Percentiles rank a stretch among this genome's conserved stretches.
Evolutionary conservation across 2,888 invertebrate genomes (phyloP).

Genomic region (Amiota minor): DNA sequence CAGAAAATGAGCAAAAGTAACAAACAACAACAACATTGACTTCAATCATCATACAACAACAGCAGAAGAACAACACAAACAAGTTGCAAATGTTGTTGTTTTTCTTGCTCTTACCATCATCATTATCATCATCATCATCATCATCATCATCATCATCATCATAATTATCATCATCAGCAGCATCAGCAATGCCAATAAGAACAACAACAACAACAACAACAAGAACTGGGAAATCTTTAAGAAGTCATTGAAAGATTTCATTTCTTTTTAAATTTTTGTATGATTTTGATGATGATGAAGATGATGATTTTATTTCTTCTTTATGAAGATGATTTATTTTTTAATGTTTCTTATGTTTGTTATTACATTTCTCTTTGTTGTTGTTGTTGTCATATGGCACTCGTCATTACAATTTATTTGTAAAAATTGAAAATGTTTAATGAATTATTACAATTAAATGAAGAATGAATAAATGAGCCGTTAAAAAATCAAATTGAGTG

Average conservation of each 20-base stretch:
- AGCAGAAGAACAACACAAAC: constrained; percentile 33
- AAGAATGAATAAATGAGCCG: constrained; percentile 46
- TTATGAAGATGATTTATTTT: constrained; percentile 43
- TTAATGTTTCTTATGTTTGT: constrained; percentile 25
- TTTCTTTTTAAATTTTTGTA: constrained; percentile 27
- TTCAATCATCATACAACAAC: neutral
- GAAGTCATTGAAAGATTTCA: constrained; percentile 28
- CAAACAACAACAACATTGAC: neutral
- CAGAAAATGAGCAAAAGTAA: too few relatives aligned
- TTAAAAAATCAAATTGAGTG: too few relatives aligned
- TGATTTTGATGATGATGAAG: constrained; percentile 32
- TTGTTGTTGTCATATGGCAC: constrained; percentile 38
- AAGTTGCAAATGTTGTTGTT: constrained; percentile 40
- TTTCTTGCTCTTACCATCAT: neutral
- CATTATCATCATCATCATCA: too few relatives aligned
- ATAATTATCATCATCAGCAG: constrained; percentile 35
- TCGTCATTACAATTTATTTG: constrained; percentile 34
- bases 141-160: constrained; percentile 25
- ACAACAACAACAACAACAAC: constrained; percentile 39
- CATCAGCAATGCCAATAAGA: constrained; percentile 26
- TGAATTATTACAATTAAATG: constrained; percentile 67
- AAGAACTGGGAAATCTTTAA: constrained; percentile 25
- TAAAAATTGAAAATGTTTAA: constrained; percentile 52
- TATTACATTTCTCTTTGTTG: constrained; percentile 4
- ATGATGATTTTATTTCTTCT: constrained; percentile 36